Percentiles rank a stretch among this genome's conserved stretches.
Evolutionary conservation across 2,888 invertebrate species (phyloP).

Genomic region (Conchocele bisecta): DNA sequence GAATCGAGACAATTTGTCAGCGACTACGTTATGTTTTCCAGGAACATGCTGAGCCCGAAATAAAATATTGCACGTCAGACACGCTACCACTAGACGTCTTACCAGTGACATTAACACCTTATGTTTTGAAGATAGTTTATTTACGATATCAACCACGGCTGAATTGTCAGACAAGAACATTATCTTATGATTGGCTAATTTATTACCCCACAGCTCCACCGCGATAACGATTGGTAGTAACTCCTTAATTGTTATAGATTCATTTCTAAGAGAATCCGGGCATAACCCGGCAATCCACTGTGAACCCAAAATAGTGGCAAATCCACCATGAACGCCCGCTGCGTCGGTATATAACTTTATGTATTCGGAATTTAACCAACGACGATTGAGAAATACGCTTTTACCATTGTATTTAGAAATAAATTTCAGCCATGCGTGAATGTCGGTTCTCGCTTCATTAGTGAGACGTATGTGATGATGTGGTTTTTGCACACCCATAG

Average conservation of each 20-base stretch:
- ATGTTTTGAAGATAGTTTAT: no score
- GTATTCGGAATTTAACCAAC: not conserved
- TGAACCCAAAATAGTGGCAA: not conserved
- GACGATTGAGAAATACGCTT: conserved; percentile 29
- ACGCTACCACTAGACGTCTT: no score
- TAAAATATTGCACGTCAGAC: no score
- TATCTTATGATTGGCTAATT: conserved; percentile 8
- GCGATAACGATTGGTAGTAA: conserved; percentile 24
- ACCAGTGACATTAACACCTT: no score
- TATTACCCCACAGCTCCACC: conserved; percentile 3
- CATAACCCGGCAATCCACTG: conserved; percentile 12
- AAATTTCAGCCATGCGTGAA: conserved; percentile 32
- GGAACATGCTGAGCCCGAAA: no score
- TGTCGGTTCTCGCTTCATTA: conserved; percentile 20
- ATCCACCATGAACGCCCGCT: conserved; percentile 6
- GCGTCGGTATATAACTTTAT: conserved; percentile 11
- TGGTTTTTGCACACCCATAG: conserved; percentile 11
- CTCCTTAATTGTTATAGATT: conserved; percentile 21
- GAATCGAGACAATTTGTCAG: no score
- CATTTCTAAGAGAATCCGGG: not conserved
- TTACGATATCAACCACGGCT: conserved; percentile 10
- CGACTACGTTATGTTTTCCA: no score
- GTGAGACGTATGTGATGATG: conserved; percentile 24
- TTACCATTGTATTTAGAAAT: conserved; percentile 43
- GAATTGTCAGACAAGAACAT: conserved; percentile 11